Evolutionary conservation across 2,113 vertebrate species (phyloP), one percentile per base, ranked within the genome.

Genomic region (Phalacrocorax brasilianus): DNA sequence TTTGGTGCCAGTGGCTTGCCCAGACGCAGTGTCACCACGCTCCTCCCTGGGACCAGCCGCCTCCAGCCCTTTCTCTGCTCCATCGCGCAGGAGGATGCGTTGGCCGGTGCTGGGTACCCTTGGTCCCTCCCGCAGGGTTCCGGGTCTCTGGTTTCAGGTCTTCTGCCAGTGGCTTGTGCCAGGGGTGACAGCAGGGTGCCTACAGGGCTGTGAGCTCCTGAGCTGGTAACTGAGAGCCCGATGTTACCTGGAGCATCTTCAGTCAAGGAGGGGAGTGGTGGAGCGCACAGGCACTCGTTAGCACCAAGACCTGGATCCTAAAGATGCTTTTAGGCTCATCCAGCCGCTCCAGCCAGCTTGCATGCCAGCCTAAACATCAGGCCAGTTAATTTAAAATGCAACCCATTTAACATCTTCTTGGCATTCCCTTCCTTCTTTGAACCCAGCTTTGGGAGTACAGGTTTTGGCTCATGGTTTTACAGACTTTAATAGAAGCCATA

Each of bases 391-490:
- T 84, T 58, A 71, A 62, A 81, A 40, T 42, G 14, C 63, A 33
- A 50, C 59, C 30, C 19, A 19, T 87, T 35, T n/a, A 24, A 65
- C 65, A n/a, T 22, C 40, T 65, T 74, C 89, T 85, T 78, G 61
- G 66, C 5, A 0, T 65, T 72, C 59, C 44, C 44, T 86, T 84
- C 83, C 50, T 38, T 70, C 76, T 77, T 72, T 68, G 65, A 89
- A 71, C 40, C 12, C 70, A 72, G 86, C 18, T 77, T 87, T 74
- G 26, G 38, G 52, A 71, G 38, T 22, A 10, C 8, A 35, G 33
- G 26, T 87, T 92, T 93, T 87, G 81, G 49, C 89, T 94, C 19
- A 7, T 75, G 89, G 76, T 65, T 95, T 92, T 92, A 84, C 28
- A 73, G 78, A 8, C 61, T 45, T 74, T 21, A 59, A 33, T 62